Conservation (phyloP, 2,888 invertebrate genomes). For the Dicyrtoma fusca region DNA sequence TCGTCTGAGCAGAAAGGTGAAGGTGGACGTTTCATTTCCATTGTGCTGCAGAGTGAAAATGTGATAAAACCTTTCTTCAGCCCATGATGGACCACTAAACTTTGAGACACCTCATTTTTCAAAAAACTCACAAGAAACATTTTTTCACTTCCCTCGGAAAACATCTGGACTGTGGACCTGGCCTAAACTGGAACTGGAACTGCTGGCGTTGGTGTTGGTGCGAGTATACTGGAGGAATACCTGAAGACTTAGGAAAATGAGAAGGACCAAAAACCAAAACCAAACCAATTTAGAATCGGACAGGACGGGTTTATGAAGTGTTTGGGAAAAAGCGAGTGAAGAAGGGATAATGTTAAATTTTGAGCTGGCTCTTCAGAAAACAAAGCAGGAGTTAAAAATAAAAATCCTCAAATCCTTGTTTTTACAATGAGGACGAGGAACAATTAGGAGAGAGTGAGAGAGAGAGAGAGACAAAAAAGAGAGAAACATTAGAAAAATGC, state of each 20-base stretch:
- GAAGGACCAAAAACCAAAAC: no score
- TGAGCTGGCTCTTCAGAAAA: no score
- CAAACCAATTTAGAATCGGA: slow-evolving; percentile 2
- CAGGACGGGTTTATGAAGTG: slow-evolving; percentile 4
- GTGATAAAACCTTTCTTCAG: no score
- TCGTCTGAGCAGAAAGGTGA: no score
- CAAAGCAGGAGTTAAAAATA: background rate
- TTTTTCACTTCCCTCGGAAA: background rate
- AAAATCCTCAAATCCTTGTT: slow-evolving; percentile 1
- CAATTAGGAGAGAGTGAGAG: background rate
- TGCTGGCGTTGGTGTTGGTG: background rate
- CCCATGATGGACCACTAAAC: no score
- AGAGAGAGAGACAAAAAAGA: slow-evolving; percentile 2
- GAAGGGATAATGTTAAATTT: slow-evolving; percentile 14
- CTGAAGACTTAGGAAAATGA: background rate
- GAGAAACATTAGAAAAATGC: slow-evolving; percentile 20
- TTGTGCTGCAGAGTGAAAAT: no score
- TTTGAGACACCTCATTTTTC: slow-evolving; percentile 27
- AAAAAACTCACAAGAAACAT: slow-evolving; percentile 16
- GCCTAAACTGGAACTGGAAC: background rate
- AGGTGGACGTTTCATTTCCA: no score
- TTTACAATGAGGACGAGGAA: background rate
- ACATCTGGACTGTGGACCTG: no score
- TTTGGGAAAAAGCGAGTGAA: background rate
- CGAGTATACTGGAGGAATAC: background rate